Evolutionary conservation across 1,140 invertebrate genomes (phyloP), one percentile per base, ranked within the genome.

Genomic region (Aphaenogaster floridana): DNA sequence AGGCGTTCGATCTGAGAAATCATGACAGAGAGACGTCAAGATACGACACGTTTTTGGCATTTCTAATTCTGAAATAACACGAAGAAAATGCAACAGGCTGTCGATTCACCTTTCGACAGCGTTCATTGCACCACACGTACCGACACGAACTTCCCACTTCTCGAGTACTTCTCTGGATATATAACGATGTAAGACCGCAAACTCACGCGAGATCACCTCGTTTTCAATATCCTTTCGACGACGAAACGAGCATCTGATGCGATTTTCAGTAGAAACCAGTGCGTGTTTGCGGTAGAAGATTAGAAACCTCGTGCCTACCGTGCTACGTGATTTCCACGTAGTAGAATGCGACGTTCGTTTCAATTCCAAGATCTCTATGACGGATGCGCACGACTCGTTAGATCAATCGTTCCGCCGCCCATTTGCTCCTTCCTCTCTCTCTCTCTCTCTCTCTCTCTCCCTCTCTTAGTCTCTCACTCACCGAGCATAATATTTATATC

Each of bases 401-500:
- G 86, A 90, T 90, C 89, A 81, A 88, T 89, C 78, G 59, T 21
- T 76, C 48, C 54, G 42, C 86, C 86, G 74, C 61, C 86, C 72
- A 90, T 90, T 80, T 15, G 13, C 68, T 50, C 86, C 54, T 61
- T 69, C 39, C 42, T 63, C 39, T 6, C 36, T 76, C 66, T 50
- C 50, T 39, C 45, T 36, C 28, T 28, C 61, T 68, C 45, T 57
- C 63, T 28, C 59, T 77, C 48, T 76, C 66, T 77, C 48, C 69
- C 66, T 36, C 28, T 28, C 61, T 68, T 61, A 15, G 36, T 57
- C 63, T 28, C 59, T 77, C 48, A 13, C 48, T 80, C 66, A 17
- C 28, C 42, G 21, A 21, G 34, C 77, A 48, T 89, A 89, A 90
- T 88, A 87, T 90, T 88, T 88, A 90, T 90, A 90, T 90, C 88